Percentiles rank a stretch among this genome's conserved stretches.
These are phyloP conservation scores for Drosophila lutescens DNA, from an alignment of 2,888 invertebrate genomes.

Conservation along the genomic window DNA sequence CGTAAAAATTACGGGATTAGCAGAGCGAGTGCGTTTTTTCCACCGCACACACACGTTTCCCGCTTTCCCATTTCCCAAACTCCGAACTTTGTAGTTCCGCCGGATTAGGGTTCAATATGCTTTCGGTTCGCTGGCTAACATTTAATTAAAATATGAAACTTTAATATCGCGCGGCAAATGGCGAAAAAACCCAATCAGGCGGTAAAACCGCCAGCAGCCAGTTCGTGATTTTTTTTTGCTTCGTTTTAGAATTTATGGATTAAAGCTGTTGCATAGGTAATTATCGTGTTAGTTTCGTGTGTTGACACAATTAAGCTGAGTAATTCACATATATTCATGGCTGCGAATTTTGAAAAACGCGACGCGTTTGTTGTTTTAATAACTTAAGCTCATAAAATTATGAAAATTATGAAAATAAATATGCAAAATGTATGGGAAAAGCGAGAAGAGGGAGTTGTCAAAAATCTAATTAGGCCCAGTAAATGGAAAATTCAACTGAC, in stretches of 20 bases:
- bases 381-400: conserved; percentile 77
- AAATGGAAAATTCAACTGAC: conserved; percentile 51
- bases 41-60: conserved; percentile 11
- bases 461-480: conserved; percentile 41
- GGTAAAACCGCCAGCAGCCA: conserved; percentile 16
- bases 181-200: conserved; percentile 21
- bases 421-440: conserved; percentile 38
- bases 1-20: conserved; percentile 80
- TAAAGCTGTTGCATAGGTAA: conserved; percentile 60
- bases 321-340: conserved; percentile 62
- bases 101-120: conserved; percentile 72
- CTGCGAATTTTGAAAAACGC: conserved; percentile 18
- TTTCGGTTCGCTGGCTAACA: conserved; percentile 29
- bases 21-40: conserved; percentile 58
- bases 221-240: conserved; percentile 11
- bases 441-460: conserved; percentile 3
- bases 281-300: conserved; percentile 33
- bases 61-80: background rate
- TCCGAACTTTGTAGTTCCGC: conserved; percentile 9
- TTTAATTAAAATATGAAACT: conserved; percentile 76
- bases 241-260: conserved; percentile 45
- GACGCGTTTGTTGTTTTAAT: conserved; percentile 64
- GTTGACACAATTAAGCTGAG: conserved; percentile 65
- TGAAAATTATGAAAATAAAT: conserved; percentile 80
- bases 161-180: conserved; percentile 52